These are phyloP conservation scores for Lithobates sylvaticus DNA, from an alignment of 2,797 vertebrate genomes.

Conservation along the genomic window DNA sequence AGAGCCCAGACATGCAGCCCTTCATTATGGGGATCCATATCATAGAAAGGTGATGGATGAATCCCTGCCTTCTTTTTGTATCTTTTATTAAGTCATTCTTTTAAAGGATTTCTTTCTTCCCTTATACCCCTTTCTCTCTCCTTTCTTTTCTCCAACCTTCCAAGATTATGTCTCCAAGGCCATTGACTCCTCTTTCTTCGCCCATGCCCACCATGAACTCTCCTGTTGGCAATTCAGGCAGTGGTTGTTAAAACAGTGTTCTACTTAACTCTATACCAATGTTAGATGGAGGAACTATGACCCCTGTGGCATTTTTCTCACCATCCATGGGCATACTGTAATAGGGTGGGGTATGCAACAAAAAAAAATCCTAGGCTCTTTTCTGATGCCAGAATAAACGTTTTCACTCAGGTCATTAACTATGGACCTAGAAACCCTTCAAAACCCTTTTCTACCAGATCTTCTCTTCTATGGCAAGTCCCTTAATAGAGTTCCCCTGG, in stretches of 20 bases:
- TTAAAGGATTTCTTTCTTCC: too few species aligned
- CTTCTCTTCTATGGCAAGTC: slow-evolving; percentile 80
- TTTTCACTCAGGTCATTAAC: slow-evolving; percentile 72
- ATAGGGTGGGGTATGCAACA: slow-evolving; percentile 68
- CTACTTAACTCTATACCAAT: slow-evolving; percentile 73
- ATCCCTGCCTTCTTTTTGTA: neutral
- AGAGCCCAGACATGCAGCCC: slow-evolving; percentile 92
- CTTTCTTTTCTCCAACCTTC: slow-evolving; percentile 69
- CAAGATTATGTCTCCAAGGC: slow-evolving; percentile 90
- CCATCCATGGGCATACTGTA: slow-evolving; percentile 72
- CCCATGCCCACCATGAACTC: slow-evolving; percentile 80
- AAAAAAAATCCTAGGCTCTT: slow-evolving; percentile 67
- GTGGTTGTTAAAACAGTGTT: slow-evolving; percentile 67
- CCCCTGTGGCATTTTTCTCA: slow-evolving; percentile 76
- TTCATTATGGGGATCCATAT: slow-evolving; percentile 98
- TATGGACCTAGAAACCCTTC: slow-evolving; percentile 69
- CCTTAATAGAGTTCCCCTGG: slow-evolving; percentile 78
- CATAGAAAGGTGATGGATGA: slow-evolving; percentile 89
- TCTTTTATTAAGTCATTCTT: neutral
- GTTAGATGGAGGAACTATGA: slow-evolving; percentile 71
- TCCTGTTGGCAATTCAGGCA: slow-evolving; percentile 74
- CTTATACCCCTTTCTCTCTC: neutral
- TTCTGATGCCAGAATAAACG: slow-evolving; percentile 67
- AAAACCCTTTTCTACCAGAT: slow-evolving; percentile 79
- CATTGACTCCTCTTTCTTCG: slow-evolving; percentile 89